Conservation (phyloP, 1,140 invertebrate genomes). For the Augochlora pura region DNA sequence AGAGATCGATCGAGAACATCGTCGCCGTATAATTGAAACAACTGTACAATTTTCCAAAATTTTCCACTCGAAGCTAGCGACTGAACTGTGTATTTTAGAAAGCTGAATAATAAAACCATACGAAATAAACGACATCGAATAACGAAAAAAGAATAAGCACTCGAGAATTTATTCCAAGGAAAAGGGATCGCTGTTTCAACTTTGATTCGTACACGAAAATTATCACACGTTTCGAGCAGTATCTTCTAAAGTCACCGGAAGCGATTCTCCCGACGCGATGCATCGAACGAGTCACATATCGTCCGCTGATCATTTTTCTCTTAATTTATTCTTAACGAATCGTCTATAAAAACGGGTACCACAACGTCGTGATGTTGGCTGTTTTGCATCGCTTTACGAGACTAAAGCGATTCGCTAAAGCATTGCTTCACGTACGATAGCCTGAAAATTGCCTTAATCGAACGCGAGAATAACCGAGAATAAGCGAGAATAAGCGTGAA, state of each 20-base stretch:
- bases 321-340: constrained; percentile 8
- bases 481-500: not conserved
- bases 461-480: not conserved
- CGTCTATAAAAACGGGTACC: constrained; percentile 43
- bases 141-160: not conserved
- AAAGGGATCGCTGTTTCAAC: not conserved
- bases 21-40: not conserved
- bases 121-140: not conserved
- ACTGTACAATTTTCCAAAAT: not conserved
- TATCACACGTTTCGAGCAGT: not conserved
- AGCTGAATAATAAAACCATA: not conserved
- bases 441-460: constrained; percentile 49
- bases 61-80: not conserved
- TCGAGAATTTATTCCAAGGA: not conserved
- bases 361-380: constrained; percentile 53
- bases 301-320: not conserved
- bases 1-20: not conserved
- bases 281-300: constrained; percentile 9
- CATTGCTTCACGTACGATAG: constrained; percentile 57
- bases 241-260: not conserved
- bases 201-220: not conserved
- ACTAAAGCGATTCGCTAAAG: constrained; percentile 77
- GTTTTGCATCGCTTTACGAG: constrained; percentile 77
- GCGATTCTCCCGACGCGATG: not conserved
- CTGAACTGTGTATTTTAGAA: not conserved